Evolutionary conservation across 1,140 invertebrate genomes (phyloP).

Genomic region (Drosophila littoralis): DNA sequence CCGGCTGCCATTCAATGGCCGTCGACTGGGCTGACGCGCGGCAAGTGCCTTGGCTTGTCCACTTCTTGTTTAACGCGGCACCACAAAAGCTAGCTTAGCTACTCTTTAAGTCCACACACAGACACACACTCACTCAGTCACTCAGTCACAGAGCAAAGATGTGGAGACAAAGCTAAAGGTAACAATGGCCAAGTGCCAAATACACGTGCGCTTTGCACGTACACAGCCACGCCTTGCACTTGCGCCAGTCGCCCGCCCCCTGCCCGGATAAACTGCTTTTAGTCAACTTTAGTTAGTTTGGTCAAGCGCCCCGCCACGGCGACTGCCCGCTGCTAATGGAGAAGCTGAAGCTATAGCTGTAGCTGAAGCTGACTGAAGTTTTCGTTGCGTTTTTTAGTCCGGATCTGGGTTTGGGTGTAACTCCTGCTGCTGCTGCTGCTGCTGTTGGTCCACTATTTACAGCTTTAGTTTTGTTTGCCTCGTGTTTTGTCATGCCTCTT

Average conservation of each 20-base stretch:
- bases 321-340: slow-evolving; percentile 58
- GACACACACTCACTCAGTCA: slow-evolving; percentile 15
- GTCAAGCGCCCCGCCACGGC: slow-evolving; percentile 37
- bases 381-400: slow-evolving; percentile 43
- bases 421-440: slow-evolving; percentile 16
- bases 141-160: slow-evolving; percentile 57
- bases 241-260: background rate
- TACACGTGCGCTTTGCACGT: slow-evolving; percentile 69
- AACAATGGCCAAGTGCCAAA: slow-evolving; percentile 79
- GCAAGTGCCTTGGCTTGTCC: slow-evolving; percentile 29
- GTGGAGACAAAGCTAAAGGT: slow-evolving; percentile 68
- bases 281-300: slow-evolving; percentile 82
- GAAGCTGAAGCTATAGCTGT: slow-evolving; percentile 21
- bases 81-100: slow-evolving; percentile 78
- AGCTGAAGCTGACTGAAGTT: slow-evolving; percentile 47
- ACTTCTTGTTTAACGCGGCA: slow-evolving; percentile 46
- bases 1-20: slow-evolving; percentile 29
- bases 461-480: slow-evolving; percentile 79
- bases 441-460: slow-evolving; percentile 76
- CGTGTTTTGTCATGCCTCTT: slow-evolving; percentile 80
- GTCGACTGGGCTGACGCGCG: slow-evolving; percentile 58
- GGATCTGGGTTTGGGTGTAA: slow-evolving; percentile 11
- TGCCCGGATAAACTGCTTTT: slow-evolving; percentile 74
- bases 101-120: slow-evolving; percentile 64
- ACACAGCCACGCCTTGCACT: slow-evolving; percentile 23